Evolutionary conservation across 2,888 invertebrate species (phyloP), one percentile per base, ranked within the genome.

Genomic region (Pandemis corylana): DNA sequence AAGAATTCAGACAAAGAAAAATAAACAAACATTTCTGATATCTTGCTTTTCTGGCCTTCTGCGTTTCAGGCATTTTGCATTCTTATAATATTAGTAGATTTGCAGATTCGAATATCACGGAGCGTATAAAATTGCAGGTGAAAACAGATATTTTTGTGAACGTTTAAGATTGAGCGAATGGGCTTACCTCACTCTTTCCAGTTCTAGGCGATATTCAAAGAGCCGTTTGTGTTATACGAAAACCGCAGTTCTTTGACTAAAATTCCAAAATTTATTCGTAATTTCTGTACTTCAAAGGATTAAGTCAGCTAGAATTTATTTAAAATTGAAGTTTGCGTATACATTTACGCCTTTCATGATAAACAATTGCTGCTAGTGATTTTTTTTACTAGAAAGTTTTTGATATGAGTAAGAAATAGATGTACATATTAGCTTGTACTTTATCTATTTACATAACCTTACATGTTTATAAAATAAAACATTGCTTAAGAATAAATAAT

Each of bases 211-310:
- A 53, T 20, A 59, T 59, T 28, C 28, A 59, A 59, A 59, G 59
- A 53, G 53, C 53, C 53, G 59, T 63, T 70, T 49, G 20, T 42
- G 51, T 41, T 36, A 41, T 15, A 42, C 53, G 15, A 41, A 69
- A 63, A 70, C 62, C 49, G 15, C 13, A 49, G 41, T 70, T 63
- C 63, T 70, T 70, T 63, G 63, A 70, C 42, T 41, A 36, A 28
- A n/a, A 64, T 56, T 56, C 53, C 28, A 64, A 51, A 56, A 64
- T 71, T 53, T 51, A 71, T 64, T 46, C 46, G 42, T 28, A 7
- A 71, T 71, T 41, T 62, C 28, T 44, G 64, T 44, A 56, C 53
- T 28, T 64, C 56, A 71, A 64, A 70, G 62, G 12, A 51, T 49
- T 46, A 36, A 61, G 62, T 28, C 42, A 2, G 12, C 41, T 36